Percentiles rank a stretch among this genome's conserved stretches.
Evolutionary conservation across 1,140 invertebrate genomes (phyloP).

Genomic region (Apis cerana): DNA sequence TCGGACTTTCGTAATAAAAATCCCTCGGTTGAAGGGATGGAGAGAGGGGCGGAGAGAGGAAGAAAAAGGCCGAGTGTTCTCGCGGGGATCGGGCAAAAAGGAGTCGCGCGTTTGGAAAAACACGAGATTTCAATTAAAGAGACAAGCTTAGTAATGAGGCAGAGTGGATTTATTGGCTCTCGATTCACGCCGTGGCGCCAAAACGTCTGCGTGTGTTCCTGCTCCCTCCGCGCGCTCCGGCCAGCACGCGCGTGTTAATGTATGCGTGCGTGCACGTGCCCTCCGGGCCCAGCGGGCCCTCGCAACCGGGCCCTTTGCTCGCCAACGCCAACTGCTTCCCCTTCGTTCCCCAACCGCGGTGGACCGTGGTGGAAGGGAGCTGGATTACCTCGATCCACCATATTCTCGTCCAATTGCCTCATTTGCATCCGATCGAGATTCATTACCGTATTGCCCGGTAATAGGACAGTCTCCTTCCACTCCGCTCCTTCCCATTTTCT

Average conservation of each 20-base stretch:
- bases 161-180: constrained; percentile 75
- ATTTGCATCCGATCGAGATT: constrained; percentile 74
- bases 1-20: constrained; percentile 56
- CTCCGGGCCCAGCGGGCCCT: constrained; percentile 8
- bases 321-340: not conserved
- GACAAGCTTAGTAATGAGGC: constrained; percentile 80
- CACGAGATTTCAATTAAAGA: constrained; percentile 81
- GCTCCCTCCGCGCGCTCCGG: constrained; percentile 44
- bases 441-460: constrained; percentile 67
- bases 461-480: constrained; percentile 66
- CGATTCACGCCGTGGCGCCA: constrained; percentile 63
- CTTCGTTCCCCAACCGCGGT: not conserved
- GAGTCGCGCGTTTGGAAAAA: constrained; percentile 73
- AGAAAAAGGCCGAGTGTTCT: not conserved
- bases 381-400: constrained; percentile 31
- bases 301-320: constrained; percentile 17
- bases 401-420: constrained; percentile 57
- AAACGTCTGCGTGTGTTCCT: constrained; percentile 64
- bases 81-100: constrained; percentile 49
- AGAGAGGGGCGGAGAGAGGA: not conserved
- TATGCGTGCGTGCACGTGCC: constrained; percentile 61
- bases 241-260: constrained; percentile 59
- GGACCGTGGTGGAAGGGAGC: not conserved
- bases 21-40: not conserved
- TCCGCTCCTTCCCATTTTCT: constrained; percentile 40